These are phyloP conservation scores for Leucozona laternaria DNA, from an alignment of 2,888 invertebrate genomes.

Conservation along the genomic window DNA sequence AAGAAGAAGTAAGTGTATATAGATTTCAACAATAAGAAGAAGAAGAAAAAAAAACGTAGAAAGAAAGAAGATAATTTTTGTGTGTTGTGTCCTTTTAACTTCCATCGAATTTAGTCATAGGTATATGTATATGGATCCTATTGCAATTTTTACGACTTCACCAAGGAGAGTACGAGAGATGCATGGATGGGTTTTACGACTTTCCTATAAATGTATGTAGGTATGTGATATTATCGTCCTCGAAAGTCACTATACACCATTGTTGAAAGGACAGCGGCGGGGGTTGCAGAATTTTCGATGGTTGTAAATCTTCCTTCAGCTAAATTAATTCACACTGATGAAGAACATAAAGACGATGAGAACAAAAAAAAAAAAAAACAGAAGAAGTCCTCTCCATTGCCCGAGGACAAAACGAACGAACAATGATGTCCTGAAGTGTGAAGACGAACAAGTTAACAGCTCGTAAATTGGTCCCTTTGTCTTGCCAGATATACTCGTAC, in stretches of 20 bases:
- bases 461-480: conserved; percentile 67
- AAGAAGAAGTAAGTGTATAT: too few species aligned
- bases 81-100: conserved; percentile 23
- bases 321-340: conserved; percentile 67
- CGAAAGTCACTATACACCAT: conserved; percentile 44
- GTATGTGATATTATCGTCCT: conserved; percentile 41
- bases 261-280: conserved; percentile 49
- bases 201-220: conserved; percentile 13
- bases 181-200: conserved; percentile 54
- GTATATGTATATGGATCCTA: too few species aligned
- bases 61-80: neutral
- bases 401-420: conserved; percentile 13
- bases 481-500: neutral
- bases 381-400: conserved; percentile 14
- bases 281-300: conserved; percentile 63
- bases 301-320: conserved; percentile 66
- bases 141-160: conserved; percentile 59
- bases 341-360: conserved; percentile 37
- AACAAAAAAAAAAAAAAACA: neutral
- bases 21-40: neutral
- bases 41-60: neutral
- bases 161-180: conserved; percentile 1
- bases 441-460: conserved; percentile 65
- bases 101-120: conserved; percentile 57
- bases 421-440: conserved; percentile 66